Evolutionary conservation across 1,140 invertebrate genomes (phyloP).

Genomic region (Drosophila triauraria): DNA sequence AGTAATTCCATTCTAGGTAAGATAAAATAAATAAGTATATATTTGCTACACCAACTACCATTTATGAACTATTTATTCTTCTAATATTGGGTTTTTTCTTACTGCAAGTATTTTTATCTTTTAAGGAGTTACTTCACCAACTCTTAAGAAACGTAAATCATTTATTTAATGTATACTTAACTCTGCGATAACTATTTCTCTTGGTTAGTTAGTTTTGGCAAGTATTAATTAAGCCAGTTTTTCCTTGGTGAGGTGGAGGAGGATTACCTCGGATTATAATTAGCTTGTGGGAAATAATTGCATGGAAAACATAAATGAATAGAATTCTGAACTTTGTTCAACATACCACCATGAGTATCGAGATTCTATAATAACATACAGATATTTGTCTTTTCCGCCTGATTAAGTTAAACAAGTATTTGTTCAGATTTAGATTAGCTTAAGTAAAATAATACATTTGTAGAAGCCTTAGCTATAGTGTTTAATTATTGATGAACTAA

Average conservation of each 20-base stretch:
- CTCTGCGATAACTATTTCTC: neutral
- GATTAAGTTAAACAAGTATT: neutral
- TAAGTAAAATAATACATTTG: neutral
- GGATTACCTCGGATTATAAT: conserved; percentile 9
- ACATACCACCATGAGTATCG: no score
- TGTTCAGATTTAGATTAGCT: neutral
- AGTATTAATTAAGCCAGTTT: neutral
- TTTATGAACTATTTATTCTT: neutral
- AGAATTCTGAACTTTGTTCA: conserved; percentile 6
- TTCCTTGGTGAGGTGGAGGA: neutral
- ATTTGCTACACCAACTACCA: neutral
- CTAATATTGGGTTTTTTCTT: neutral
- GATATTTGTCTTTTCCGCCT: neutral
- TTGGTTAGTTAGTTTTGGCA: neutral
- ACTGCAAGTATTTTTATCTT: neutral
- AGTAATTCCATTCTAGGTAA: neutral
- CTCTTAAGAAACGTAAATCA: neutral
- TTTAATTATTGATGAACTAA: no score
- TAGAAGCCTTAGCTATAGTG: neutral
- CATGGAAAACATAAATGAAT: conserved; percentile 8
- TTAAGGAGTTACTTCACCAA: neutral
- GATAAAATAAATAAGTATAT: neutral
- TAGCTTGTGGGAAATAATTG: conserved; percentile 7
- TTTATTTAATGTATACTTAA: neutral
- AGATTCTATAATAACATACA: neutral